Evolutionary conservation across 1,140 invertebrate species (phyloP), one percentile per base, ranked within the genome.

Genomic region (Leptinotarsa texana): DNA sequence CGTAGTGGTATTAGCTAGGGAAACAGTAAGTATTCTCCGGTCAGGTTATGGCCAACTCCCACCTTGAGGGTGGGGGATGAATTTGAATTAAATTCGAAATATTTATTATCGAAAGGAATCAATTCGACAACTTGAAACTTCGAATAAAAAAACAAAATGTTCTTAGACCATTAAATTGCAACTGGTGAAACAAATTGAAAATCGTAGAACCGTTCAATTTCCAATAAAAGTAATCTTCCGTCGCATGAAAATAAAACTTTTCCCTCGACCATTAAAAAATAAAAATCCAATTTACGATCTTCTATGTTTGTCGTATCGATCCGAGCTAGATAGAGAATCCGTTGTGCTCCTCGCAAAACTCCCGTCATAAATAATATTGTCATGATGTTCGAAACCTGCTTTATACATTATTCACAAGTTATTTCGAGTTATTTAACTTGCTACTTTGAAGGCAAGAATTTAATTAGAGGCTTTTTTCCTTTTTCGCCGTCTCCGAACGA

Each of bases 391-490:
- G 48, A 24, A 72, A 63, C 62, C 71, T 57, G 71, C 71, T 75
- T 75, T 75, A 75, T 75, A 62, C 63, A 63, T 70, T 72, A 72
- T 72, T 72, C 71, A 72, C 66, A 70, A 69, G 67, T 74, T 74
- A 63, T 63, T 62, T 21, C 73, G 57, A 75, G 65, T 75, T 75
- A 75, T 73, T 70, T 75, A 73, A 67, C 51, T 73, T 57, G 18
- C 61, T 69, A 49, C 51, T 69, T 48, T 47, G 61, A 63, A 68
- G 62, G 18, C 67, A 74, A 69, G 74, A 74, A 74, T 69, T 69
- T 74, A 70, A 75, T 75, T 57, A 75, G 65, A 75, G 72, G 62
- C 33, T 65, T 68, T 73, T 74, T 49, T 18, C 51, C n/a, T 57
- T 57, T 57, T 57, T 57, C 33, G 27, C 27, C 27, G 8, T 42